These are phyloP conservation scores for Argyresthia albistria DNA, from an alignment of 2,888 invertebrate genomes.

Conservation along the genomic window DNA sequence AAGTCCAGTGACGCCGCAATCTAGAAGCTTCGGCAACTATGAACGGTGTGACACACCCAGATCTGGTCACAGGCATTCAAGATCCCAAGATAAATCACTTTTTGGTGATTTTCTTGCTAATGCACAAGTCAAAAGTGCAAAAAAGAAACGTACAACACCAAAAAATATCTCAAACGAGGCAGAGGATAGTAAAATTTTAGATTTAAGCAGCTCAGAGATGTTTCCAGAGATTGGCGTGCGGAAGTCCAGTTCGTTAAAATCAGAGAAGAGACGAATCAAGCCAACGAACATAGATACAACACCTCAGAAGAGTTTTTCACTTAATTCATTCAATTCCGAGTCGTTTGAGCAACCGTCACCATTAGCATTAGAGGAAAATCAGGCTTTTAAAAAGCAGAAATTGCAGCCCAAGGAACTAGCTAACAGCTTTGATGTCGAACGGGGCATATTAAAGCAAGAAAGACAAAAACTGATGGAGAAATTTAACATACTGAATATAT, in stretches of 20 bases:
- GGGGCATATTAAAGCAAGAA: conserved; percentile 55
- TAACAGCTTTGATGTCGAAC: conserved; percentile 45
- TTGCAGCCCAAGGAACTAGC: conserved; percentile 38
- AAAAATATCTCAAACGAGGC: conserved; percentile 34
- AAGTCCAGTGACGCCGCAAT: conserved; percentile 45
- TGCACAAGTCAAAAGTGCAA: conserved; percentile 33
- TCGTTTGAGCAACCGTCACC: conserved; percentile 42
- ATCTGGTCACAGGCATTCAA: conserved; percentile 35
- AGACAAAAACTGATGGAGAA: conserved; percentile 59
- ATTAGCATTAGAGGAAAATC: conserved; percentile 40
- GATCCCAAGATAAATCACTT: conserved; percentile 47
- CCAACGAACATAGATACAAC: conserved; percentile 58
- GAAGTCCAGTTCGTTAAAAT: conserved; percentile 41
- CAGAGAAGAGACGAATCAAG: conserved; percentile 60
- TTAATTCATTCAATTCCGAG: conserved; percentile 48
- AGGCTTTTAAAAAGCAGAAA: conserved; percentile 44
- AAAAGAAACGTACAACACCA: conserved; percentile 33
- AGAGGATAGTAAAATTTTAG: conserved; percentile 38
- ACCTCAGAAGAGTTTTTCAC: conserved; percentile 39
- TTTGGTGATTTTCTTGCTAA: conserved; percentile 48
- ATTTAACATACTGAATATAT: conserved; percentile 49
- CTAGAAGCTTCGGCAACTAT: conserved; percentile 19
- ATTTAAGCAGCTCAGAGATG: conserved; percentile 49
- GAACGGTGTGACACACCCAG: conserved; percentile 56
- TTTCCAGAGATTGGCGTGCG: conserved; percentile 58